These are phyloP conservation scores for Galaxias olidus DNA, from an alignment of 2,797 vertebrate genomes.

Conservation along the genomic window DNA sequence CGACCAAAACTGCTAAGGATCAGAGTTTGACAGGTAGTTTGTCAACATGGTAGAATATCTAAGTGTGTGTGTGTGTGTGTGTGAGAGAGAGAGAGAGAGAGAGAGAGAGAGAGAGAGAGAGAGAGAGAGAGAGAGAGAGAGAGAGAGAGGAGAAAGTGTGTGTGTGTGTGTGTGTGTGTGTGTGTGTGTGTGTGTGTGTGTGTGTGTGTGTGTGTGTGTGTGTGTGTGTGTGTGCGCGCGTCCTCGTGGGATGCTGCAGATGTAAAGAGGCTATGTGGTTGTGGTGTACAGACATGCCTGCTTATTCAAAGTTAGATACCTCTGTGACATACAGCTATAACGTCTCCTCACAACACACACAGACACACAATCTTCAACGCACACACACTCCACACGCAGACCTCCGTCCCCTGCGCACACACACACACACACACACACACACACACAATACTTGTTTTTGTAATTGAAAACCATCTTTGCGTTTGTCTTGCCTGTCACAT, in stretches of 20 bases:
- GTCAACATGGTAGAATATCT: conserved; percentile 27
- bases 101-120: too few relatives aligned
- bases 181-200: background rate
- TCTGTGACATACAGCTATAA: conserved; percentile 61
- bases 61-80: conserved; percentile 38
- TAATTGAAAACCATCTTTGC: background rate
- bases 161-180: conserved; percentile 18
- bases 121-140: too few relatives aligned
- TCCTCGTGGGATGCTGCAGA: background rate
- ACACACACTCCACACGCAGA: background rate
- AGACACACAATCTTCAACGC: background rate
- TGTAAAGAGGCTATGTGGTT: background rate
- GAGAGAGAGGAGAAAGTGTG: conserved; percentile 17
- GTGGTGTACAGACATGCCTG: conserved; percentile 58
- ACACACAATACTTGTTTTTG: too few relatives aligned
- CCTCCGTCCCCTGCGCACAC: background rate
- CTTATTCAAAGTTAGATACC: conserved; percentile 62
- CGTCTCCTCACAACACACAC: background rate
- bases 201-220: conserved; percentile 9
- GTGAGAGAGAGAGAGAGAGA: conserved; percentile 33
- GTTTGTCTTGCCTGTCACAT: background rate
- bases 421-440: background rate
- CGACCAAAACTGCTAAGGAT: conserved; percentile 36
- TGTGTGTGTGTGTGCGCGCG: background rate
- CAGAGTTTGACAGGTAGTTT: conserved; percentile 53